phyloP scores from a whole-genome alignment of 2,888 invertebrate species.

The Ceriagrion tenellum region DNA sequence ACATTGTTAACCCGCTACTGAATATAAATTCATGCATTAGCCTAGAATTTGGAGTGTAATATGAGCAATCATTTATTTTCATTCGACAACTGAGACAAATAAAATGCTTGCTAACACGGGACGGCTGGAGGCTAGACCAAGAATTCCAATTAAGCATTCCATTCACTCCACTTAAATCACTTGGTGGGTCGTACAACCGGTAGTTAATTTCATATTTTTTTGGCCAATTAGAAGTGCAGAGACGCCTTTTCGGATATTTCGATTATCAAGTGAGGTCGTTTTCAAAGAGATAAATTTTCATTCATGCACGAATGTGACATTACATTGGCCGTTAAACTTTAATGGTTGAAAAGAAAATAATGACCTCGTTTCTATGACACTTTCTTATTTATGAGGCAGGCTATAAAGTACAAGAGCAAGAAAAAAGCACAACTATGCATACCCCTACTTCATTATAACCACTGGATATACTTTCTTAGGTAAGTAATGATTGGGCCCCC shows the following conservation, averaged over 20 bases:
- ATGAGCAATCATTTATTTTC: background rate
- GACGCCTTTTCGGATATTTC: background rate
- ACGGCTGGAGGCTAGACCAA: background rate
- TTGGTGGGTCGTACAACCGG: too few species aligned
- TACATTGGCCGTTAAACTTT: background rate
- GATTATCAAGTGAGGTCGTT: background rate
- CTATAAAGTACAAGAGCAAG: background rate
- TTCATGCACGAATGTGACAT: background rate
- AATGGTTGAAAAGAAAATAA: background rate
- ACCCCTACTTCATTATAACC: background rate
- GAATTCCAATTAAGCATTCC: background rate
- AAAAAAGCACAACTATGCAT: too few species aligned
- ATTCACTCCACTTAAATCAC: too few species aligned
- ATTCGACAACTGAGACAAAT: background rate
- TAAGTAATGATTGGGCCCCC: too few species aligned
- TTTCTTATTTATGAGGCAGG: background rate
- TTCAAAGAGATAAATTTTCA: background rate
- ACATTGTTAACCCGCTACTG: too few species aligned
- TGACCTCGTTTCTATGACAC: background rate
- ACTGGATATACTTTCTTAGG: too few species aligned
- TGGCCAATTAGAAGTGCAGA: background rate
- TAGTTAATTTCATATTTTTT: background rate
- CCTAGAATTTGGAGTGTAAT: too few species aligned
- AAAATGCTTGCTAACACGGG: background rate
- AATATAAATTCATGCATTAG: too few species aligned